Conservation (phyloP, 37 sponge, comb jelly and placozoan species). For the Beroe forskalii region DNA sequence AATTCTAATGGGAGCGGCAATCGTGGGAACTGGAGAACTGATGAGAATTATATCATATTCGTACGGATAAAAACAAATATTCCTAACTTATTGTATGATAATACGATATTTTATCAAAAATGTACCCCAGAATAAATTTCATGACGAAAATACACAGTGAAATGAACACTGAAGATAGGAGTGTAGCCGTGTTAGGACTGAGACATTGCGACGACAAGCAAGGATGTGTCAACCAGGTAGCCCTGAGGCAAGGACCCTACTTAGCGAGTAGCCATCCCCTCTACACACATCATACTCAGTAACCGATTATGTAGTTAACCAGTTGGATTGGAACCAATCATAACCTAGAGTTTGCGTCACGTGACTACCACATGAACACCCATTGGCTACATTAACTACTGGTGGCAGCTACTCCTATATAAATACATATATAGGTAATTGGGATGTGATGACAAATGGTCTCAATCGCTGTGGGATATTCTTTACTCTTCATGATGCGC, state of each 20-base stretch:
- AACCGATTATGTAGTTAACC: slow-evolving; percentile 47
- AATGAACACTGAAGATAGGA: too few species aligned
- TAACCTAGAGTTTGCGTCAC: background rate
- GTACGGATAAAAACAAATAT: too few species aligned
- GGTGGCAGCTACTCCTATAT: background rate
- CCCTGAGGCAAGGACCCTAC: slow-evolving; percentile 50
- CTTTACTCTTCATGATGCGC: background rate
- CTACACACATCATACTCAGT: slow-evolving; percentile 16
- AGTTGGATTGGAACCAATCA: background rate
- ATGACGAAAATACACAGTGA: too few species aligned
- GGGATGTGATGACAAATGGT: slow-evolving; percentile 31
- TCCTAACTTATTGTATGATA: too few species aligned
- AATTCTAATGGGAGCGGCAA: too few species aligned
- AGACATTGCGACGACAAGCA: background rate
- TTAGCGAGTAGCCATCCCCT: slow-evolving; percentile 23
- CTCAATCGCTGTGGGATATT: slow-evolving; percentile 1
- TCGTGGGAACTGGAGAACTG: too few species aligned
- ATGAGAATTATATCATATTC: too few species aligned
- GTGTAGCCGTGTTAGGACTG: background rate
- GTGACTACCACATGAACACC: background rate
- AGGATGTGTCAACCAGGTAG: background rate
- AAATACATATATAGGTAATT: background rate
- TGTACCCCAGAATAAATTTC: too few species aligned
- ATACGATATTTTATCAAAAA: too few species aligned
- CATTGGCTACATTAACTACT: background rate